A percentile compares a stretch with the other conserved stretches of the same genome.
Evolutionary conservation across 2,888 invertebrate species (phyloP).

Genomic region (Macrophya alboannulata): DNA sequence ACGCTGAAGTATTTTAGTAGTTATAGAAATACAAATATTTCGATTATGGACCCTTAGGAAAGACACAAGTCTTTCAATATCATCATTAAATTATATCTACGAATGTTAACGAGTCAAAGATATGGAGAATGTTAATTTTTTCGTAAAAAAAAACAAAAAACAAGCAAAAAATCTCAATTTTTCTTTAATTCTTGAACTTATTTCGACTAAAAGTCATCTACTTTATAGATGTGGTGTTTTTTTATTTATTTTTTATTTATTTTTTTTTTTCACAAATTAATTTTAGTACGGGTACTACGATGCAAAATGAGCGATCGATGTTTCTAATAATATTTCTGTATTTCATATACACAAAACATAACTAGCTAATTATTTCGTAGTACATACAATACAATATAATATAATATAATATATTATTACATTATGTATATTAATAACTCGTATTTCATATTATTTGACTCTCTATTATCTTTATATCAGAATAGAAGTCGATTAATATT

Average conservation of each 20-base stretch:
- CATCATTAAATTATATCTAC: neutral
- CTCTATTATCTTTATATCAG: neutral
- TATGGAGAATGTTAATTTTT: no score
- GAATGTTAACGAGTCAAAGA: neutral
- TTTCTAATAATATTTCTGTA: neutral
- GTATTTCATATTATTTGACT: neutral
- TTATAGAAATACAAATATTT: neutral
- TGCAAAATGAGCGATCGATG: neutral
- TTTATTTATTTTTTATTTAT: neutral
- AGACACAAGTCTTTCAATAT: neutral
- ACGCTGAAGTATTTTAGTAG: neutral
- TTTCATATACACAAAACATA: constrained; percentile 1
- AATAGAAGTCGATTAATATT: neutral
- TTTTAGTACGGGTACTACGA: neutral
- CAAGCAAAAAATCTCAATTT: no score
- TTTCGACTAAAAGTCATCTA: no score
- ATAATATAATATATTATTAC: neutral
- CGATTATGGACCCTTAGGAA: neutral
- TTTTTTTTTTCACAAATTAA: neutral
- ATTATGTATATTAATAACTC: neutral
- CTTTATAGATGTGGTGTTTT: no score
- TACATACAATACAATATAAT: neutral
- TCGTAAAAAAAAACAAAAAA: no score
- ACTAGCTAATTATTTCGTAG: neutral
- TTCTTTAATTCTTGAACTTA: no score